Base-by-base conservation (phyloP, 2,113 vertebrate species). In the Apeltes quadracus region DNA sequence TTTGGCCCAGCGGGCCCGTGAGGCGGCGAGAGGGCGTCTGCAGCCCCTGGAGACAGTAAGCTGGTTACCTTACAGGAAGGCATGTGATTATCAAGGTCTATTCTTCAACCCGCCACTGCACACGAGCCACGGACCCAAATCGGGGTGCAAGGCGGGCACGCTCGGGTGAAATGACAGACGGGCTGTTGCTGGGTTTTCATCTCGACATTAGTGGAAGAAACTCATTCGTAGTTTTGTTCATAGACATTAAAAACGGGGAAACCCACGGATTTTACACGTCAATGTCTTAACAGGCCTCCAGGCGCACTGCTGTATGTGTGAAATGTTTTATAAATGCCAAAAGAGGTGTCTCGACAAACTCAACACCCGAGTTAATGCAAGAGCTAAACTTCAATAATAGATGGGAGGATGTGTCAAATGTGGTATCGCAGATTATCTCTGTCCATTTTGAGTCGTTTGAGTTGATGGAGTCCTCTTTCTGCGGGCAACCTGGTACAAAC, bases 31-130 rank as follows among this genome's bases (percentile, higher is more conserved):
- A 65, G 56, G 69, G 69, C 29, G 75, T 71, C 72, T 82, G 84
- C 70, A 79, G 79, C 82, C 82, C 70, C 58, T 63, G 76, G 87
- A 88, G 78, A 84, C 81, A 67, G 38, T 72, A 75, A 50, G 69
- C 75, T 67, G 78, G 64, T 29, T 65, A 65, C 68, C 74, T 84
- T 68, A 86, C 61, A 65, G 48, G 43, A 69, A 55, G 61, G 82
- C 74, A 82, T 87, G 81, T 80, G 70, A 83, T 89, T 79, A 90
- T 86, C 54, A 73, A 78, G 63, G 75, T 61, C 38, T 27, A 34
- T 61, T 41, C 73, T 75, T 77, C 64, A 34, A 79, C 13, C 27
- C n/a, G 7, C 36, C 34, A 2, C 13, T 15, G 38, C 13, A 56
- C 53, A 70, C 39, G 3, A 76, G 56, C 50, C 25, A 61, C 71